A percentile compares a stretch with the other conserved stretches of the same genome.
phyloP scores from a whole-genome alignment of 2,888 invertebrate species.

The Salpingus planirostris region DNA sequence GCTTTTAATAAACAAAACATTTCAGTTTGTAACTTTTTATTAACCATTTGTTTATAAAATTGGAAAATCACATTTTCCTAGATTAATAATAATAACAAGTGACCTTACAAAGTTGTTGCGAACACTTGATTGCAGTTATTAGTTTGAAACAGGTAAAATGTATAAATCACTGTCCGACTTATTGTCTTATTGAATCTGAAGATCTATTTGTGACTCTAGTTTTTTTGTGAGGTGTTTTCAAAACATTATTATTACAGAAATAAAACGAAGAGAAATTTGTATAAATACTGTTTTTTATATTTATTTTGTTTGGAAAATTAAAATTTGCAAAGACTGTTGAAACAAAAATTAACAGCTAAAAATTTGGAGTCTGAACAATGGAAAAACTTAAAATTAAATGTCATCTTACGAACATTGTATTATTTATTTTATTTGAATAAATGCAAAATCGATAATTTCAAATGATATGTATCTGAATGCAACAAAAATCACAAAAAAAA shows the following conservation, averaged over 20 bases:
- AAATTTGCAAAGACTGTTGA: background rate
- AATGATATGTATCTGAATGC: background rate
- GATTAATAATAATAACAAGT: too few relatives aligned
- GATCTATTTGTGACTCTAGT: background rate
- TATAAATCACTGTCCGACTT: background rate
- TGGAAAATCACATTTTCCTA: slow-evolving; percentile 8
- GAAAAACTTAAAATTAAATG: background rate
- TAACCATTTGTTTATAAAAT: slow-evolving; percentile 14
- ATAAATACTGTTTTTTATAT: slow-evolving; percentile 18
- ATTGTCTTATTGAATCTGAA: background rate
- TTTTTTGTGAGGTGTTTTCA: slow-evolving; percentile 5
- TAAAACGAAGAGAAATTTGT: slow-evolving; percentile 15
- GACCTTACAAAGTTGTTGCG: too few relatives aligned
- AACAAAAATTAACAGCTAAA: background rate
- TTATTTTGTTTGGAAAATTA: slow-evolving; percentile 5
- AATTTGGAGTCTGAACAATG: background rate
- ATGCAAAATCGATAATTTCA: background rate
- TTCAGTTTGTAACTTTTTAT: slow-evolving; percentile 11
- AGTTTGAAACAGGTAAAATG: too few relatives aligned
- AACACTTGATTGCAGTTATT: too few relatives aligned
- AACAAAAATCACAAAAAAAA: background rate
- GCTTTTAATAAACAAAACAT: too few relatives aligned
- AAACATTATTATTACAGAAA: slow-evolving; percentile 7
- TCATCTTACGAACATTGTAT: background rate
- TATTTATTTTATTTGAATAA: background rate